Percentiles rank a stretch among this genome's conserved stretches.
These are phyloP conservation scores for Eremophila alpestris DNA, from an alignment of 2,797 vertebrate species.

Conservation along the genomic window DNA sequence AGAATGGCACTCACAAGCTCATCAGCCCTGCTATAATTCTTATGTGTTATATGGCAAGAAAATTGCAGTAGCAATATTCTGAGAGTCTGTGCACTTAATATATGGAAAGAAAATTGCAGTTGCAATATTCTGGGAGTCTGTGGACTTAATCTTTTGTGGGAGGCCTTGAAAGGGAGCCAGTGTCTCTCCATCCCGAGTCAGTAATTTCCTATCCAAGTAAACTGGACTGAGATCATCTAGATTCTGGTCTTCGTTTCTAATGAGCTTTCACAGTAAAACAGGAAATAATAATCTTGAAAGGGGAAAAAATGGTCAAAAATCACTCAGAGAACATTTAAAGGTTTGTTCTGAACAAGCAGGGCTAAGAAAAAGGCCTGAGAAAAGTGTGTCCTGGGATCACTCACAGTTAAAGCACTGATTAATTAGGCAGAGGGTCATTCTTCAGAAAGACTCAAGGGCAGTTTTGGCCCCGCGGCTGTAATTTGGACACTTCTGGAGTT, in stretches of 20 bases:
- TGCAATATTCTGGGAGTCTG: constrained; percentile 47
- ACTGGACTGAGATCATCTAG: constrained; percentile 69
- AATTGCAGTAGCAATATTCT: constrained; percentile 59
- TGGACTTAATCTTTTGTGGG: constrained; percentile 38
- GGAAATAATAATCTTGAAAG: constrained; percentile 70
- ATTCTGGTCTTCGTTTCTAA: constrained; percentile 62
- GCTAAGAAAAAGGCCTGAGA: constrained; percentile 65
- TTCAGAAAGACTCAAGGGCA: constrained; percentile 61
- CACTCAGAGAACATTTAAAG: constrained; percentile 66
- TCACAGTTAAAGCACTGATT: constrained; percentile 60
- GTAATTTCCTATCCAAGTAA: constrained; percentile 59
- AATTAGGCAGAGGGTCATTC: constrained; percentile 66
- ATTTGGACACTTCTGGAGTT: constrained; percentile 70
- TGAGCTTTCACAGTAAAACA: constrained; percentile 64
- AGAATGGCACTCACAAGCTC: constrained; percentile 25
- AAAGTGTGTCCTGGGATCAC: constrained; percentile 63
- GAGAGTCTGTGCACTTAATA: constrained; percentile 25
- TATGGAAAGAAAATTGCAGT: constrained; percentile 53
- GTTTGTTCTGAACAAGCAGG: constrained; percentile 60
- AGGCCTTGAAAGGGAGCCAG: constrained; percentile 60
- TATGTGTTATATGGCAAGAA: constrained; percentile 28
- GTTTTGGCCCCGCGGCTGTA: constrained; percentile 63
- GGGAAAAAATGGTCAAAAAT: constrained; percentile 68
- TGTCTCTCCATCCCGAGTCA: constrained; percentile 43
- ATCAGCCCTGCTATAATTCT: constrained; percentile 27